Evolutionary conservation across 2,113 vertebrate genomes (phyloP), one percentile per base, ranked within the genome.

Genomic region (Callaeas wilsoni): DNA sequence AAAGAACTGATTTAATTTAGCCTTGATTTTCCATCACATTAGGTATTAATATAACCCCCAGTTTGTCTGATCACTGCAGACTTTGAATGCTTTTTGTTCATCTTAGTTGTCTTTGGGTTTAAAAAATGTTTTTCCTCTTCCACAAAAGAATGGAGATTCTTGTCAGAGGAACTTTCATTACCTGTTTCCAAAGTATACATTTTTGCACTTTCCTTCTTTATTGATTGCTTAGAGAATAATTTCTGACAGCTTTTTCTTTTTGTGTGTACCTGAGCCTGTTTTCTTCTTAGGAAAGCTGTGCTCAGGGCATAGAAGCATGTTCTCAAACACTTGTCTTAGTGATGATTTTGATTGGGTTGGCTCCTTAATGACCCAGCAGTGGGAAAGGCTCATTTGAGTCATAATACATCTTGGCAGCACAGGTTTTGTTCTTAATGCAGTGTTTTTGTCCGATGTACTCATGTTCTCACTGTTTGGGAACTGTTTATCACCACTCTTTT

Each of bases 11-110:
- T 74, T 60, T 63, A 52, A 84, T 52, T 53, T 37, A 18, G 10
- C 4, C 39, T 59, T 67, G 35, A 7, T 65, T 81, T 80, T 81
- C 57, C 20, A 47, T 89, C 33, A 6, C 5, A 4, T 60, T 44
- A 27, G 11, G 3, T 0, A 1, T 50, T 39, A 27, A 32, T 33
- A 12, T 23, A 30, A 7, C 21, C 16, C 25, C 3, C 5, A 10
- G 3, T 89, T 62, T 82, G 26, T 55, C n/a, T 93, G 14, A 4
- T 68, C 42, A 41, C 19, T 35, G 42, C 12, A 55, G 35, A 39
- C 12, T 74, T 85, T 10, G 9, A 42, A 29, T 65, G 50, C 13
- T 62, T 93, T 81, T 52, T 79, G 9, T 80, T 50, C 25, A 11
- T 46, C 3, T 4, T 26, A 0, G 55, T 81, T 74, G 35, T 16